phyloP scores from a whole-genome alignment of 2,113 vertebrate genomes.

The Silurus meridionalis region DNA sequence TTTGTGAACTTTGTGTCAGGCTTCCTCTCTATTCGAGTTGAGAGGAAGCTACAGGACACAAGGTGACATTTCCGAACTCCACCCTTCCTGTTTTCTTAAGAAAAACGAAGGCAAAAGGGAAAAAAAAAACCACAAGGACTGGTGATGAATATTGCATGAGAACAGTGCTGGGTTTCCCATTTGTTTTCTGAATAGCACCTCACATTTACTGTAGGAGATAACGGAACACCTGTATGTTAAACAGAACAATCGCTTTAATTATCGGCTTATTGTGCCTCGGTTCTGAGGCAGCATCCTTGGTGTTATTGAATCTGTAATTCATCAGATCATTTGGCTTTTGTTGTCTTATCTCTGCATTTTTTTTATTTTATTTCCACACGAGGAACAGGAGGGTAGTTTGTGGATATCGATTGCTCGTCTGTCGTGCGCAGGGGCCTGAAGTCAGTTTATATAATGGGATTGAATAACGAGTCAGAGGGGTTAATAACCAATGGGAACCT shows the following conservation, averaged over 20 bases:
- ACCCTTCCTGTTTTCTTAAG: slow-evolving; percentile 36
- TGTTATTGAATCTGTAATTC: slow-evolving; percentile 58
- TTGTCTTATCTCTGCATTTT: slow-evolving; percentile 40
- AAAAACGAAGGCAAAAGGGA: slow-evolving; percentile 68
- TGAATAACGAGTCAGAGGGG: slow-evolving; percentile 41
- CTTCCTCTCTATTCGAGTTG: background rate
- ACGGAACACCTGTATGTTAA: slow-evolving; percentile 50
- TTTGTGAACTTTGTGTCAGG: slow-evolving; percentile 36
- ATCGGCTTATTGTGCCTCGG: slow-evolving; percentile 47
- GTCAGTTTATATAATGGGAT: slow-evolving; percentile 51
- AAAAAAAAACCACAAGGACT: slow-evolving; percentile 29
- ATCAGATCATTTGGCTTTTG: slow-evolving; percentile 34
- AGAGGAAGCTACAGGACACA: background rate
- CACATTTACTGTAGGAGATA: slow-evolving; percentile 38
- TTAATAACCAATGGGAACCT: slow-evolving; percentile 49
- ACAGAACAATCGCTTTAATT: slow-evolving; percentile 48
- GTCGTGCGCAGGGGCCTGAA: slow-evolving; percentile 19
- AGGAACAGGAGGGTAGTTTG: slow-evolving; percentile 21
- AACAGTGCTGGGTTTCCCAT: slow-evolving; percentile 52
- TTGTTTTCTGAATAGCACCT: slow-evolving; percentile 63
- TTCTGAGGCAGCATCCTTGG: slow-evolving; percentile 31
- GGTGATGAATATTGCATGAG: slow-evolving; percentile 63
- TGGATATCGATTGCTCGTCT: slow-evolving; percentile 47
- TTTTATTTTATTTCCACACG: slow-evolving; percentile 7
- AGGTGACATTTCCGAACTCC: slow-evolving; percentile 21